Evolutionary conservation across 2,888 invertebrate genomes (phyloP), one percentile per base, ranked within the genome.

Genomic region (Drosophila maculinotata): DNA sequence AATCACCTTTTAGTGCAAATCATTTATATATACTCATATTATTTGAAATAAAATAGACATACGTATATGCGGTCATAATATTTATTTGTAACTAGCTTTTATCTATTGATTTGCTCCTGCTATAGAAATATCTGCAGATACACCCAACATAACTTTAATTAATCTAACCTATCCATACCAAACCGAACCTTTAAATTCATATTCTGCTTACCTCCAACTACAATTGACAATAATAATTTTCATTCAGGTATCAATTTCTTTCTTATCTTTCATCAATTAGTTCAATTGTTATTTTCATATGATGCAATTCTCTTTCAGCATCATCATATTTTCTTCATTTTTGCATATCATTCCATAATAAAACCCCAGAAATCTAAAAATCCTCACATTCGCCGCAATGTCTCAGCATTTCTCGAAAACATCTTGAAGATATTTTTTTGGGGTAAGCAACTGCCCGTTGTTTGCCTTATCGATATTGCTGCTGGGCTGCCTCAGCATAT

Each of bases 391-490:
- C 36, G 44, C 28, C 7, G 17, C 14, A 14, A 62, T 41, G 45
- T 10, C 15, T 33, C 38, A 48, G 35, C 47, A 42, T 10, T 45
- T 49, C 58, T 49, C 39, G 58, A 58, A 54, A 65, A 53, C 38
- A 53, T 60, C 38, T 54, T 60, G 10, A 45, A 33, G 53, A 52
- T 56, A 48, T 67, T 52, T 12, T 57, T 33, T 14, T 44, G 25
- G 23, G 26, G 42, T 30, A 39, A 25, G 42, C 67, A 47, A 38
- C 44, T 33, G 45, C n/a, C 31, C 28, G 42, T 17, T 44, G 28
- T 25, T 39, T 20, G 28, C 17, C 53, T 71, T 76, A 76, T 74
- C 68, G 58, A 58, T 67, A 48, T 49, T 73, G 68, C 56, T 42
- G 56, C 26, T 45, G 49, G 49, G 49, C 63, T 56, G 48, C 54